Conservation (phyloP, 2,888 invertebrate species). For the Drosophila multiciliata region DNA sequence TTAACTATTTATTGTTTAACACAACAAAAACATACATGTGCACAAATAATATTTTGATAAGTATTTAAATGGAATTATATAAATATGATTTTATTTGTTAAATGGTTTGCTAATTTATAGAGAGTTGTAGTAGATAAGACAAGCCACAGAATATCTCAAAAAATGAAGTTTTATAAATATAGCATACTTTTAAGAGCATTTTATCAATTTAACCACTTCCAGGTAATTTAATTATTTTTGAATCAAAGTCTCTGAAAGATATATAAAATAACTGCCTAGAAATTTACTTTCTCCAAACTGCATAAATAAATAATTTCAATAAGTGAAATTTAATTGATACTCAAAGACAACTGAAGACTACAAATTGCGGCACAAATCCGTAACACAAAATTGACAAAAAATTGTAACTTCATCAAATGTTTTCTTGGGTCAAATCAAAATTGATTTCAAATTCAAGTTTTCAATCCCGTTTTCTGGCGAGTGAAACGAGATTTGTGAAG, state of each 20-base stretch:
- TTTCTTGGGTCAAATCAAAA: constrained; percentile 4
- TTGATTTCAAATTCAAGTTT: constrained; percentile 28
- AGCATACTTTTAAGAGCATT: constrained; percentile 11
- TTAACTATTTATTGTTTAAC: background rate
- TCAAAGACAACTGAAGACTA: background rate
- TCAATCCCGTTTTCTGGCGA: background rate
- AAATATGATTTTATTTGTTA: background rate
- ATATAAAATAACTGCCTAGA: background rate
- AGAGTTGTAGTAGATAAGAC: background rate
- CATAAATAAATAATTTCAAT: background rate
- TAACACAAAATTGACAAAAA: background rate
- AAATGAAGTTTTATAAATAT: background rate
- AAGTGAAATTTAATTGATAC: background rate
- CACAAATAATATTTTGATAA: background rate
- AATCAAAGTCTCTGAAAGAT: background rate
- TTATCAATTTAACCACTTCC: rapidly evolving
- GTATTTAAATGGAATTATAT: too few relatives aligned
- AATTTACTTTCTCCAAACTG: background rate
- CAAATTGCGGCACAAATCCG: background rate
- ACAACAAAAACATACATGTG: background rate
- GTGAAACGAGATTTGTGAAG: background rate
- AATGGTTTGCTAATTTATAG: background rate
- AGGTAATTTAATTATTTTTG: background rate
- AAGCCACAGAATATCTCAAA: background rate
- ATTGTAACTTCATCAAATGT: background rate